A percentile compares a stretch with the other conserved stretches of the same genome.
Evolutionary conservation across 2,113 vertebrate species (phyloP).

Genomic region (Kobus ellipsiprymnus): DNA sequence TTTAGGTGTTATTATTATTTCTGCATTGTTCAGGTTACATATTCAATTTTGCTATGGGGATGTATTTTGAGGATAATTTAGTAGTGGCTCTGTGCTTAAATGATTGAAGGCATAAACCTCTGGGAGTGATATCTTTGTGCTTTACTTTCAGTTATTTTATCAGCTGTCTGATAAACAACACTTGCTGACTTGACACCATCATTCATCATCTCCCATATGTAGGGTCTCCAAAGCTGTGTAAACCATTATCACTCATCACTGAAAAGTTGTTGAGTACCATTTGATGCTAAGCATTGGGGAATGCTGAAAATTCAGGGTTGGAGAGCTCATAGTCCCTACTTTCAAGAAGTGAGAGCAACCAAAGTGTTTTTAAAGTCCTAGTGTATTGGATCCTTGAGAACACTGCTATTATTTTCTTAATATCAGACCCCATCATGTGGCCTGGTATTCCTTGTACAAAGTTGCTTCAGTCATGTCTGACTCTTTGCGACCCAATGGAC

Average conservation of each 20-base stretch:
- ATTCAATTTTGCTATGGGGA: neutral
- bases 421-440: neutral
- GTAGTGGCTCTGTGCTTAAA: neutral
- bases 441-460: neutral
- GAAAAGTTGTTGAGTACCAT: neutral
- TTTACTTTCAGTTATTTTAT: conserved; percentile 26
- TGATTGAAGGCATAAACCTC: neutral
- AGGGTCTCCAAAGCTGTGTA: neutral
- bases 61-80: neutral
- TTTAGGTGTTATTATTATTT: neutral
- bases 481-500: neutral
- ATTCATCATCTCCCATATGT: neutral
- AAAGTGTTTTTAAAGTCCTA: neutral
- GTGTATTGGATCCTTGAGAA: neutral
- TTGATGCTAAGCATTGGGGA: neutral
- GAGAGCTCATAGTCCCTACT: neutral
- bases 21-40: neutral
- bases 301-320: neutral
- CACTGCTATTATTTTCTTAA: neutral
- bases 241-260: neutral
- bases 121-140: neutral
- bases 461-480: neutral
- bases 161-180: neutral
- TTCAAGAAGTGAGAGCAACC: neutral
- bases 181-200: neutral